Evolutionary conservation across 2,797 vertebrate genomes (phyloP), one percentile per base, ranked within the genome.

Genomic region (Perodicticus potto): DNA sequence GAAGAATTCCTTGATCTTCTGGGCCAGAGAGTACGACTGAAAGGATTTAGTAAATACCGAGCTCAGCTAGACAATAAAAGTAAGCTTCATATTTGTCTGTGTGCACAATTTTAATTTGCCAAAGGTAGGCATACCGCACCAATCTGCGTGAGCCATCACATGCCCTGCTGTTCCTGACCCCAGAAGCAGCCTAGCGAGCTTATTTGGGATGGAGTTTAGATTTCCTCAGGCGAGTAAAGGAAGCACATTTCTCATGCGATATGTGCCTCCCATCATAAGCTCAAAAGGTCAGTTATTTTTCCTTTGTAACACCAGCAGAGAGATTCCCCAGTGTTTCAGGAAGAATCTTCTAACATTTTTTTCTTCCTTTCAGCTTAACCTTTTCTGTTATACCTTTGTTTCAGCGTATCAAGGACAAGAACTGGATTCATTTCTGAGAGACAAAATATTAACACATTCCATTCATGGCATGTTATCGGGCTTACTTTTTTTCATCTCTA

Each of bases 1-100:
- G 99, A 99, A 7, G 99, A 99, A 97, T 99, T 99, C 98, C 98
- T 99, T 96, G 99, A 99, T 98, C 99, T 99, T 40, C 99, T 99
- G 27, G 99, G 99, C 86, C 99, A 99, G 98, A 98, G 99, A 97
- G 99, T 99, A 89, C 99, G 99, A 23, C 99, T 99, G 92, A 99
- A 99, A 97, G 99, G 99, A 86, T 99, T 99, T 98, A 99, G 97
- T 96, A 99, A 99, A 98, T 99, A 99, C 98, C 98, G 99, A 96
- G 99, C 99, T 82, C 99, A 99, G 98, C 99, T 99, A 97, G 99
- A 99, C 98, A 99, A 99, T 95, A 99, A 99, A 98, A 99, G 99
- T 99, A 99, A 99, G 99, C 97, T 89, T 85, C 91, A 59, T 16
- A 2, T 11, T 8, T 53, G 23, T 7, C 23, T 4, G 27, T 77